Conservation (phyloP, 2,888 invertebrate genomes). For the Agrotis exclamationis region DNA sequence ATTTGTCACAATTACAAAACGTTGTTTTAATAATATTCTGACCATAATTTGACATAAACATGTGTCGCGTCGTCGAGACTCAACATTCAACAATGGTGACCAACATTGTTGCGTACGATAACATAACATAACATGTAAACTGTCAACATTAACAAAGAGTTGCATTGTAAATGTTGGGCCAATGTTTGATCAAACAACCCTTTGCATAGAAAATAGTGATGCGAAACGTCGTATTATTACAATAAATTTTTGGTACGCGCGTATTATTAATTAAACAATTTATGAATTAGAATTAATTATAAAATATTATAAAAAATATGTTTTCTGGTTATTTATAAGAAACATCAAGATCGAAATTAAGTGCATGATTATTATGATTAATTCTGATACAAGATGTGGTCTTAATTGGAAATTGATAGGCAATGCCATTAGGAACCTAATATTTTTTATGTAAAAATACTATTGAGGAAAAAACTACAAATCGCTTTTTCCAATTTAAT, state of each 20-base stretch:
- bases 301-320: background rate
- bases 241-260: background rate
- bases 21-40: conserved; percentile 56
- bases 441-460: background rate
- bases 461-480: background rate
- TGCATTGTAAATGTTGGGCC: conserved; percentile 53
- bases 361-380: too few species aligned
- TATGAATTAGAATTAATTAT: too few species aligned
- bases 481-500: background rate
- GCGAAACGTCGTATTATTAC: conserved; percentile 21
- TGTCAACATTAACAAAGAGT: conserved; percentile 59
- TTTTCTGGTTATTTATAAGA: too few species aligned
- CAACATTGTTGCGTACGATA: conserved; percentile 67
- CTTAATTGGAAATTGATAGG: conserved; percentile 10
- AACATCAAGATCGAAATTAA: too few species aligned
- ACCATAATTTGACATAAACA: conserved; percentile 69
- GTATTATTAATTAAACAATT: too few species aligned
- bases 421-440: background rate
- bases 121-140: conserved; percentile 44
- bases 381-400: too few species aligned
- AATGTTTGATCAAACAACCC: conserved; percentile 65
- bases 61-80: conserved; percentile 64
- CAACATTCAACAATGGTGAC: conserved; percentile 66
- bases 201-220: conserved; percentile 57
- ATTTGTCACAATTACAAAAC: conserved; percentile 47